Base-by-base conservation (phyloP, 1,140 invertebrate genomes). In the Drosophila quadrilineata region DNA sequence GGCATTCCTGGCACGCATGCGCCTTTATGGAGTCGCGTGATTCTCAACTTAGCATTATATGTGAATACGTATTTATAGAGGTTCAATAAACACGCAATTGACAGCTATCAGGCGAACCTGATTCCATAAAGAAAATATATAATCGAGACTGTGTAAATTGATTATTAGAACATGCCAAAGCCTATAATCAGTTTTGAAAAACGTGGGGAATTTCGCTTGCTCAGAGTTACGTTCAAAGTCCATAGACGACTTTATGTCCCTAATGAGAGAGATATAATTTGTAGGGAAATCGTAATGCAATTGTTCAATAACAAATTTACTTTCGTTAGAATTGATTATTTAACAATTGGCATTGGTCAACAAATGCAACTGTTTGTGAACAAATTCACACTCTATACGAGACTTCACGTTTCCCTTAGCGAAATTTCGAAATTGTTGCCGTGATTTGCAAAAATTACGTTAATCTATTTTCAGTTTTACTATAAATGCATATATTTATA, bases 21-120 rank as follows among this genome's bases (percentile, higher is more conserved):
- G 28, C 31, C 22, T n/a, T 3, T 24, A 19, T 2, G 5, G 26
- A 26, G 46, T 66, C 53, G 62, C 53, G 53, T 52, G 63, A 60
- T 66, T 52, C 8, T 22, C 56, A 24, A 9, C 10, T 45, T 49
- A 50, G 45, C 43, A 14, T 19, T 17, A 28, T 62, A 57, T 46
- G 26, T 10, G n/a, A n/a, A 41, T 6, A 19, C 9, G 22, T 22
- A 29, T 57, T 26, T 43, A 65, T 49, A 9, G 28, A 38, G 16
- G 28, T 9, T 24, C n/a, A 19, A 16, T 28, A 33, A 58, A 16
- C 29, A 65, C 54, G 62, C 62, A 65, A 58, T 59, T 35, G 35
- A 28, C 22, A 38, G 38, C 36, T 41, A n/a, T n/a, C n/a, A n/a
- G n/a, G n/a, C n/a, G 35, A 57, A 46, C 21, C 45, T 5, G 2